Base-by-base conservation (phyloP, 2,888 invertebrate genomes). In the Morpho achilles region DNA sequence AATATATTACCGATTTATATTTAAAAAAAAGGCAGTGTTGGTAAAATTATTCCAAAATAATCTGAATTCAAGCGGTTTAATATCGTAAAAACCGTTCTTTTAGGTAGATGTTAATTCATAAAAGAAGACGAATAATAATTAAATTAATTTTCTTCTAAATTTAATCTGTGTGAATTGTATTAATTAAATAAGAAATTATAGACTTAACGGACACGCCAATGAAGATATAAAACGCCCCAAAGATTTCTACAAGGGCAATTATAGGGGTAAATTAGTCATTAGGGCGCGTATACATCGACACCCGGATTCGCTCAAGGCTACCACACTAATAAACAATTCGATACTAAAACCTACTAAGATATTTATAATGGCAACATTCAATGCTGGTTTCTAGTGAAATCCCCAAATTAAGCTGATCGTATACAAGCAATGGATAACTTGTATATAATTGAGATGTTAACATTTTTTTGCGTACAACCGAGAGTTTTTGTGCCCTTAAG, bases 231-330 rank as follows among this genome's bases (percentile, higher is more conserved):
- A 70, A 67, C 64, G 62, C 61, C 67, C 65, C 59, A 56, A 65
- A 63, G 66, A 64, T 65, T 66, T 65, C 64, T 68, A 69, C 73
- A 72, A 72, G 72, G 71, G 72, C 69, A 73, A 73, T 73, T 71
- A 73, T 63, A 59, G 65, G 63, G 64, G 65, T 65, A 70, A 72
- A 73, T 72, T 72, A 73, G 72, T 72, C 71, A 67, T 72, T 70
- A 70, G 69, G 66, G 62, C 54, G 66, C 50, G 56, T 58, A 64
- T 60, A 63, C 67, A 64, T 61, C 63, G 60, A 65, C 63, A 66
- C 64, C 62, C 69, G 65, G 67, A 68, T 65, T 56, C 52, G 64
- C 71, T 67, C 48, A 16, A 22, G 71, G 72, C 67, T 58, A 65
- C 69, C 65, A 63, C 60, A 67, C 66, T 66, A 66, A 69, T 68